A percentile compares a stretch with the other conserved stretches of the same genome.
These are phyloP conservation scores for Gymnodraco acuticeps DNA, from an alignment of 2,797 vertebrate species.

Conservation along the genomic window DNA sequence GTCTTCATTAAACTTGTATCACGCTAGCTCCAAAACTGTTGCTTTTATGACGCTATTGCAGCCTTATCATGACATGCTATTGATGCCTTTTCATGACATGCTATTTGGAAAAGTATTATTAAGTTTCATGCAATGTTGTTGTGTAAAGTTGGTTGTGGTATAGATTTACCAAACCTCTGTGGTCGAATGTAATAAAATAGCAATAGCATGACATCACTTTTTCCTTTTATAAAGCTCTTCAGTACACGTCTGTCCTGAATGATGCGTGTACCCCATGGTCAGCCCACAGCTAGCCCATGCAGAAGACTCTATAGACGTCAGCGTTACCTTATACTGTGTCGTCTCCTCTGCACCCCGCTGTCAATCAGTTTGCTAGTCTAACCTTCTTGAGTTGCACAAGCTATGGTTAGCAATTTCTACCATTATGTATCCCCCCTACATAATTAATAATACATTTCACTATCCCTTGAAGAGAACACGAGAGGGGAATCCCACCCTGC, in stretches of 20 bases:
- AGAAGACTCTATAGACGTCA: conserved; percentile 47
- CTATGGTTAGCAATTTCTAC: conserved; percentile 84
- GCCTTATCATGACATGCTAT: background rate
- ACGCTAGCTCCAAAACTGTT: conserved; percentile 42
- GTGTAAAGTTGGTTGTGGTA: background rate
- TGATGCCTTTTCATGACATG: conserved; percentile 2
- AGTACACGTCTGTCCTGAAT: conserved; percentile 31
- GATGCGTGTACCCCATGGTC: conserved; percentile 41
- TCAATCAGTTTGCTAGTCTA: conserved; percentile 68
- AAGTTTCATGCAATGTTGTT: background rate
- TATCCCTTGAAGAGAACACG: conserved; percentile 70
- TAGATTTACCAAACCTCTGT: background rate
- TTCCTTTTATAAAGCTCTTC: conserved; percentile 42
- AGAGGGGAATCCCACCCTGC: conserved; percentile 80
- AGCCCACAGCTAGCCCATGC: conserved; percentile 2
- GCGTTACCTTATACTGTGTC: conserved; percentile 68
- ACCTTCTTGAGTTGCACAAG: conserved; percentile 78
- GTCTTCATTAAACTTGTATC: conserved; percentile 61
- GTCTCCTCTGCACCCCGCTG: conserved; percentile 64
- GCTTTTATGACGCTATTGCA: conserved; percentile 16
- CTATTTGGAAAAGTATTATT: conserved; percentile 19
- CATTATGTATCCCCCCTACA: conserved; percentile 81
- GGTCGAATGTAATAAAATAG: background rate
- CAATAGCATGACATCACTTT: conserved; percentile 36
- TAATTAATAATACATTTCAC: conserved; percentile 76